phyloP scores from a whole-genome alignment of 1,140 invertebrate genomes.

The Ceratina japonica region DNA sequence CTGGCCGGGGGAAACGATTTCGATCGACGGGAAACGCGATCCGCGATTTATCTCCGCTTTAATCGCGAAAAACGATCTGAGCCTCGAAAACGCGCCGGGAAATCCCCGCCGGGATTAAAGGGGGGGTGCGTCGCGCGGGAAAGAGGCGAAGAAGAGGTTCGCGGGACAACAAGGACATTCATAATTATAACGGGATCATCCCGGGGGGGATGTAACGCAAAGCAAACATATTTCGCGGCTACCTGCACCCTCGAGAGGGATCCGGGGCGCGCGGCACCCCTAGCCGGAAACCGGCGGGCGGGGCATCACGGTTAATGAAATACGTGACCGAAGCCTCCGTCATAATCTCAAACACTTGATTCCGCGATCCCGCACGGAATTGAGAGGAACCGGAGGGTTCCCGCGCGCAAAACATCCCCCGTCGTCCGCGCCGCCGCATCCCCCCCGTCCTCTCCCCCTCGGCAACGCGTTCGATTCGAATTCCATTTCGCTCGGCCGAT shows the following conservation, averaged over 20 bases:
- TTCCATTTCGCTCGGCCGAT: not conserved
- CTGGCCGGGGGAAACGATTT: not conserved
- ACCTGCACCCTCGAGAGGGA: slow-evolving; percentile 58
- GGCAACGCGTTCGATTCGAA: slow-evolving; percentile 26
- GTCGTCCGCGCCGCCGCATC: no score
- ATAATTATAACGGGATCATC: slow-evolving; percentile 77
- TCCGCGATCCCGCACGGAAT: slow-evolving; percentile 63
- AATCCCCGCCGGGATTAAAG: slow-evolving; percentile 15
- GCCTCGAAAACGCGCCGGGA: not conserved
- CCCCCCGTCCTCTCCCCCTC: not conserved
- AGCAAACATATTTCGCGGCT: slow-evolving; percentile 75
- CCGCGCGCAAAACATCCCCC: slow-evolving; percentile 49
- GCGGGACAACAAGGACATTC: slow-evolving; percentile 70
- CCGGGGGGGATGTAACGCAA: slow-evolving; percentile 70
- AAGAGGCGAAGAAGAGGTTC: slow-evolving; percentile 31
- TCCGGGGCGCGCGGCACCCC: slow-evolving; percentile 43
- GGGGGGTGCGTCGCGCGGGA: not conserved
- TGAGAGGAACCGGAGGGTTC: slow-evolving; percentile 46
- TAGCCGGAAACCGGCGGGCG: slow-evolving; percentile 52
- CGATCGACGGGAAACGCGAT: slow-evolving; percentile 10
- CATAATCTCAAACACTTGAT: slow-evolving; percentile 80
- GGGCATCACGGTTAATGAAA: slow-evolving; percentile 77
- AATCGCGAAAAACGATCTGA: not conserved
- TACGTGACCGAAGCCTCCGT: slow-evolving; percentile 78
- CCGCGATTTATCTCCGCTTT: not conserved